Base-by-base conservation (phyloP, 2,797 vertebrate species). In the Pantherophis alleghaniensis region DNA sequence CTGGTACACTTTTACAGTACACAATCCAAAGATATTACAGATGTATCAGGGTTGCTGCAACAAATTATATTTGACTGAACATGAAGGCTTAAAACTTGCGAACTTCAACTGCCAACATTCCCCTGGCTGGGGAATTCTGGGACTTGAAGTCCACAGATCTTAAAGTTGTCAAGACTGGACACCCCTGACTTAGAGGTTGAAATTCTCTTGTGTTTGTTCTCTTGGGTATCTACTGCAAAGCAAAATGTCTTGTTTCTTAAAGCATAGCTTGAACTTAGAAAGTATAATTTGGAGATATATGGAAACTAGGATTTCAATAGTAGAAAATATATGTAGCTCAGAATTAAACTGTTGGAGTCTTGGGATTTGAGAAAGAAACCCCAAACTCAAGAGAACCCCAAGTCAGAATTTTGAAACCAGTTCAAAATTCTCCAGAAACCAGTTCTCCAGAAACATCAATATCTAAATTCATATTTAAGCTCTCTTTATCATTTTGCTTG, bases 401-500 rank as follows among this genome's bases (percentile, higher is more conserved):
- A 57, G 56, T 53, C 4, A 66, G 13, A 55, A 88, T 18, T 47
- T 6, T 42, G 11, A 86, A 93, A 69, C 26, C 55, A 74, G 12
- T 53, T 53, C 51, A 53, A 53, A 53, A 53, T 59, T 37, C 37
- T 42, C 47, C 14, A 86, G 22, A 69, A 87, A 87, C 32, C 51
- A 90, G 18, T 59, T 32, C 37, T 42, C 42, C 14, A 86, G 22
- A 69, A 87, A 87, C 32, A 13, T 22, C 56, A 13, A 42, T 32
- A 56, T 90, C 24, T 89, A 69, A 90, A 32, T n/a, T 93, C 42
- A 51, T 22, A 53, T 26, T 79, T 79, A 51, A 83, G 87, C 26
- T 61, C 20, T 60, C 53, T 63, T 32, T 88, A 74, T 42, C 93
- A 87, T 93, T 96, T 93, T 87, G 60, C 90, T 92, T 92, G 86